Evolutionary conservation across 2,113 vertebrate species (phyloP).

Genomic region (Thoracochromis brauschi): DNA sequence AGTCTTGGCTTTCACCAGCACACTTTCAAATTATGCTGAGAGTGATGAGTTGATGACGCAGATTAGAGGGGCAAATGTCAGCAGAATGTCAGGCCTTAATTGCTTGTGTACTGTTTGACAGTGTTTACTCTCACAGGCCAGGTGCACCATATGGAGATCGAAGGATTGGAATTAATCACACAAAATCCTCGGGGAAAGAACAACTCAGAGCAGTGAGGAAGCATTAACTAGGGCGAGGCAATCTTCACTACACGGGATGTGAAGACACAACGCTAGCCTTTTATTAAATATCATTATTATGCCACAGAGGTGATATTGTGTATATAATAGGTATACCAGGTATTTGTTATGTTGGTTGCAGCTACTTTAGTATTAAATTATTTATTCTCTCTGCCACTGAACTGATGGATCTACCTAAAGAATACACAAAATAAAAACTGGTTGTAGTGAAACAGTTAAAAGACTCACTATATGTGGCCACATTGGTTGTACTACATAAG

Average conservation of each 20-base stretch:
- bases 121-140: slow-evolving; percentile 7
- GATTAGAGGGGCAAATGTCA: neutral
- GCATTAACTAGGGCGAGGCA: neutral
- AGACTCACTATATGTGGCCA: neutral
- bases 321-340: neutral
- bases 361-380: neutral
- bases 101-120: neutral
- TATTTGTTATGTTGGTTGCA: neutral
- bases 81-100: neutral
- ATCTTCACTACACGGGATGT: neutral
- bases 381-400: neutral
- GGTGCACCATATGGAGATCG: slow-evolving; percentile 55
- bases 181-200: slow-evolving; percentile 32
- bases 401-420: neutral
- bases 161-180: slow-evolving; percentile 54
- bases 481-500: neutral
- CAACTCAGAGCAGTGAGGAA: neutral
- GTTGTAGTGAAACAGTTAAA: neutral
- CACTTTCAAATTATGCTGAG: neutral
- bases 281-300: neutral
- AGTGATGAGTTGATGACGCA: neutral
- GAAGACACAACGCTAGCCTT: neutral
- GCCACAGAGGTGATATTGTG: neutral
- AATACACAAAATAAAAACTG: neutral
- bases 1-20: neutral